Evolutionary conservation across 2,888 invertebrate genomes (phyloP), one percentile per base, ranked within the genome.

Genomic region (Mythimna vitellina): DNA sequence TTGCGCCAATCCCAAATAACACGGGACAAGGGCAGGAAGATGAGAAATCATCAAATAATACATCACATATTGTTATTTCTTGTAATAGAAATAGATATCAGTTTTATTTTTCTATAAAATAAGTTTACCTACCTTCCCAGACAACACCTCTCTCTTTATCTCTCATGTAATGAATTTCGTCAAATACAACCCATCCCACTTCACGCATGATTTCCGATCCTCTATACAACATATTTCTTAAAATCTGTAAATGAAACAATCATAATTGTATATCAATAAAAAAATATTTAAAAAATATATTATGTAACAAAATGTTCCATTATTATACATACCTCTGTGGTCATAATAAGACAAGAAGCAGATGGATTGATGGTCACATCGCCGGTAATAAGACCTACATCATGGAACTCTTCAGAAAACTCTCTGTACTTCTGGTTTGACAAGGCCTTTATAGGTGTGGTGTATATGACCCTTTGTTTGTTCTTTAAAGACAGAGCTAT

Each of bases 121-220:
- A 58, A 42, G 65, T 51, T 63, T 56, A 58, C 83, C 82, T 90
- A 96, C 96, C 96, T 96, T 99, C 99, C 99, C 99, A 99, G 1
- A 99, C 99, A 12, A 99, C 99, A 65, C 99, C 99, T 90, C 99
- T 97, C 92, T 99, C 99, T 95, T 99, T 99, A 92, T 99, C 99
- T 88, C 99, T 97, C 99, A 99, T 99, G 92, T 99, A 99, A 95
- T 99, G 99, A 88, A 99, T 99, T 96, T 99, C 99, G 92, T 99
- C 99, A 95, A 99, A 99, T 68, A 99, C 97, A 1, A 99, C 99
- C 99, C 99, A 99, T 65, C 99, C 99, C 0, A 99, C 99, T 97
- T 99, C 99, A 75, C 99, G 97, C 98, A 99, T 99, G 32, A 99
- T 98, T 96, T 99, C 99, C 54, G 99, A 99, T 64, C 99, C 99